Evolutionary conservation across 2,888 invertebrate species (phyloP).

Genomic region (Dendrolimus houi): DNA sequence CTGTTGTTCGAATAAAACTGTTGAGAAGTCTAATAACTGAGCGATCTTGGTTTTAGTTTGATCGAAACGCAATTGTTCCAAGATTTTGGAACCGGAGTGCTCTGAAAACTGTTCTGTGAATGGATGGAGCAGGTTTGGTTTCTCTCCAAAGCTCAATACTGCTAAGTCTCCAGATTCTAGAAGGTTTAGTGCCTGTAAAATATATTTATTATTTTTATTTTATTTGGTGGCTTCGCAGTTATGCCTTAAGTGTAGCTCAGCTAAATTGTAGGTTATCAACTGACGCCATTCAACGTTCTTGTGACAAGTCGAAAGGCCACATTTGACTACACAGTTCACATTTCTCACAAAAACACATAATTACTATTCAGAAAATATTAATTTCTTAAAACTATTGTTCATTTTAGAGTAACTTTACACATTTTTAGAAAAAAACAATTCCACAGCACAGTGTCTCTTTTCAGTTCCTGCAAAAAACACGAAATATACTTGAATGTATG

Average conservation of each 20-base stretch:
- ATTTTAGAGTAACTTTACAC: too few relatives aligned
- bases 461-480: too few relatives aligned
- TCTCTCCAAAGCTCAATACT: conserved; percentile 94
- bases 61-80: conserved; percentile 89
- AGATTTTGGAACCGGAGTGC: conserved; percentile 87
- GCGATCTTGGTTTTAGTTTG: conserved; percentile 94
- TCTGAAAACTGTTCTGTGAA: conserved; percentile 92
- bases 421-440: too few relatives aligned
- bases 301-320: too few relatives aligned
- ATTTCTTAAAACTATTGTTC: too few relatives aligned
- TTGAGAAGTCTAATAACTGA: conserved; percentile 86
- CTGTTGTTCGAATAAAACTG: conserved; percentile 73
- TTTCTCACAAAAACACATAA: too few relatives aligned
- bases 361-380: too few relatives aligned
- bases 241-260: background rate
- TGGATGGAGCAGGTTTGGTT: conserved; percentile 89
- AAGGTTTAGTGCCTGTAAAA: conserved; percentile 85
- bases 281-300: too few relatives aligned
- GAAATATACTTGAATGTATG: too few relatives aligned
- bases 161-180: conserved; percentile 96
- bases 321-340: too few relatives aligned
- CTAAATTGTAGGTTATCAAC: too few relatives aligned
- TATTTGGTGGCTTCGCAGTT: background rate
- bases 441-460: too few relatives aligned
- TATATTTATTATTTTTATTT: conserved; percentile 3